These are phyloP conservation scores for Lagopus leucura DNA, from an alignment of 2,113 vertebrate species.

Conservation along the genomic window DNA sequence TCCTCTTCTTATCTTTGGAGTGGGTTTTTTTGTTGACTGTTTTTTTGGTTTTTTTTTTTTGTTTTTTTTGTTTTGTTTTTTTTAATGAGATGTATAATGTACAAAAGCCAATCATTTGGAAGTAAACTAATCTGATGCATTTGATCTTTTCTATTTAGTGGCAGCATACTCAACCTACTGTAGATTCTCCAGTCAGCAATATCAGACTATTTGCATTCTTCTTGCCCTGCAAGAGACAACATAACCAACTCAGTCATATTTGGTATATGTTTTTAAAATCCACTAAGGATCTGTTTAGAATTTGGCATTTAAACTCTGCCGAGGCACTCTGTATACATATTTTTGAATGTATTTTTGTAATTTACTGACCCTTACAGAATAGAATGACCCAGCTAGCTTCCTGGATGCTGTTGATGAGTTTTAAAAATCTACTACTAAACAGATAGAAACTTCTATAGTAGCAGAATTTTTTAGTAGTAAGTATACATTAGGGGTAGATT, in stretches of 20 bases:
- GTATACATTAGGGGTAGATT: neutral
- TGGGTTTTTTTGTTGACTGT: neutral
- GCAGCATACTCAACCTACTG: neutral
- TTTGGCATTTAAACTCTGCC: neutral
- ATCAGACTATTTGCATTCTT: neutral
- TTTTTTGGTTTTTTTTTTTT: neutral
- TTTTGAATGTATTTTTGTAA: neutral
- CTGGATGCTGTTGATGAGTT: neutral
- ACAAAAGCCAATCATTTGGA: neutral
- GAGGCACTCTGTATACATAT: neutral
- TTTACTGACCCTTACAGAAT: neutral
- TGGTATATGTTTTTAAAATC: neutral
- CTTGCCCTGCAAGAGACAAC: neutral
- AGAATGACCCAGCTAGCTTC: neutral
- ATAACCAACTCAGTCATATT: neutral
- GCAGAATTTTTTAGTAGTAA: neutral
- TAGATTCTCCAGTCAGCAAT: neutral
- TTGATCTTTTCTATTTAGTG: neutral
- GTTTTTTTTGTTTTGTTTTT: neutral
- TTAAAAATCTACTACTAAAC: neutral
- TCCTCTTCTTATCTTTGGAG: neutral
- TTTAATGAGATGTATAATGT: neutral
- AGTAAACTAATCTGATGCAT: neutral
- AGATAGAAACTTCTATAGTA: neutral
- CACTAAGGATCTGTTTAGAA: neutral